phyloP scores from a whole-genome alignment of 1,140 invertebrate genomes.

The Monochamus saltuarius region DNA sequence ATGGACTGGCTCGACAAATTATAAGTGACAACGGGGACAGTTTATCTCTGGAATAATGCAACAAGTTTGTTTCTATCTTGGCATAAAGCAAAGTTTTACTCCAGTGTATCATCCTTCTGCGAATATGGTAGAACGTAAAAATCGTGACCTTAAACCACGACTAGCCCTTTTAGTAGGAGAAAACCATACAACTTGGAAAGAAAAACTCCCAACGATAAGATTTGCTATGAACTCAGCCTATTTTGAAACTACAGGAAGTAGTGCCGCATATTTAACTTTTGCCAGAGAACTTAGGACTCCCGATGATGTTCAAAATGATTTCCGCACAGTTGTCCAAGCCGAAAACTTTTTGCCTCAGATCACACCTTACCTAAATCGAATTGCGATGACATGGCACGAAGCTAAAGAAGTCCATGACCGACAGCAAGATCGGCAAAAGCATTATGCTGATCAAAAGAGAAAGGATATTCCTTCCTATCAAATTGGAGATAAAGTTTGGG shows the following conservation, averaged over 20 bases:
- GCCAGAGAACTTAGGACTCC: conserved; percentile 46
- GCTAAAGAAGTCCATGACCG: conserved; percentile 9
- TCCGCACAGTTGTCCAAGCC: conserved; percentile 31
- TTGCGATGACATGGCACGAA: conserved; percentile 2
- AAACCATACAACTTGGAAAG: conserved; percentile 48
- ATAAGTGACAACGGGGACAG: conserved; percentile 49
- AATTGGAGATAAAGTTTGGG: conserved; percentile 23
- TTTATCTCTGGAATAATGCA: conserved; percentile 46
- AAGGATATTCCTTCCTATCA: not conserved
- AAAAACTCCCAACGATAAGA: conserved; percentile 36
- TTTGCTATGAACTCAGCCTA: conserved; percentile 47
- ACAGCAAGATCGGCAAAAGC: conserved; percentile 14
- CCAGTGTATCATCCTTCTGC: conserved; percentile 50
- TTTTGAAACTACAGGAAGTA: conserved; percentile 37
- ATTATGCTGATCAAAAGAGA: not conserved
- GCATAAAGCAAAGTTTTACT: conserved; percentile 33
- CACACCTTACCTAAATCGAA: conserved; percentile 35
- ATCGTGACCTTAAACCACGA: conserved; percentile 51
- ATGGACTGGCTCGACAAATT: conserved; percentile 43
- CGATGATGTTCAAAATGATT: conserved; percentile 30
- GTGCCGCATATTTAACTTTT: conserved; percentile 49
- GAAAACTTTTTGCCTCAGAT: conserved; percentile 46
- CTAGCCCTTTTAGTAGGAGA: conserved; percentile 45
- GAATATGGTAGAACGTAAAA: conserved; percentile 52
- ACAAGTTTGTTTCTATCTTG: conserved; percentile 21